Base-by-base conservation (phyloP, 2,113 vertebrate species). In the Sclerurus mexicanus region DNA sequence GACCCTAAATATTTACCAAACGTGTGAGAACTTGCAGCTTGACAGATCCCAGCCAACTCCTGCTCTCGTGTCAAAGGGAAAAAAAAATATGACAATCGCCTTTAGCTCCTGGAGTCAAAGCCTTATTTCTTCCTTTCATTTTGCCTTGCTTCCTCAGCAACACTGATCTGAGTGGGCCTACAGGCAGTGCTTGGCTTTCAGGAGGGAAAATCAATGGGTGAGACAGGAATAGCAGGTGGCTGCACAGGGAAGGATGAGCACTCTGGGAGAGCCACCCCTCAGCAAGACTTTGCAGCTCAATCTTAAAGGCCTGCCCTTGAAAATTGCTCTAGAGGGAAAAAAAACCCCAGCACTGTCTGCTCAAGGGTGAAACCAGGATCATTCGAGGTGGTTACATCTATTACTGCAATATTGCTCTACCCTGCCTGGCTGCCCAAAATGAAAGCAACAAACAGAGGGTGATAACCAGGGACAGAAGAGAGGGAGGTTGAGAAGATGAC, bases 1-100 rank as follows among this genome's bases (percentile, higher is more conserved):
- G 73, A 73, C 19, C 31, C 56, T 75, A 96, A 95, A 87, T 81
- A 94, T 95, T 96, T 93, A 94, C 52, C 23, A 66, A 78, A 73
- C 7, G 4, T 78, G 49, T 84, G 78, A 93, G 91, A 97, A 94
- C 85, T 77, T 6, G 2, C 68, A 87, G 79, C 76, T 83, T 95
- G 76, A 73, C 77, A 93, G 85, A 94, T 89, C 62, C 64, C 90
- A 95, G 85, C 60, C 90, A 94, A 82, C 73, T 81, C 72, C 58
- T 2, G 3, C 40, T 88, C 0, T 4, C 15, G 49, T 77, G 89
- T 89, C 28, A 82, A 77, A 87, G 68, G 31, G n/a, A n/a, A 25
- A 76, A 88, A 47, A 86, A 95, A 74, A 66, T 7, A 84, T 2
- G 19, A 83, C 76, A 89, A 62, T 25, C 85, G 87, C 53, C 64